Conservation (phyloP, 2,113 vertebrate species). For the Monarcha castaneiventris region DNA sequence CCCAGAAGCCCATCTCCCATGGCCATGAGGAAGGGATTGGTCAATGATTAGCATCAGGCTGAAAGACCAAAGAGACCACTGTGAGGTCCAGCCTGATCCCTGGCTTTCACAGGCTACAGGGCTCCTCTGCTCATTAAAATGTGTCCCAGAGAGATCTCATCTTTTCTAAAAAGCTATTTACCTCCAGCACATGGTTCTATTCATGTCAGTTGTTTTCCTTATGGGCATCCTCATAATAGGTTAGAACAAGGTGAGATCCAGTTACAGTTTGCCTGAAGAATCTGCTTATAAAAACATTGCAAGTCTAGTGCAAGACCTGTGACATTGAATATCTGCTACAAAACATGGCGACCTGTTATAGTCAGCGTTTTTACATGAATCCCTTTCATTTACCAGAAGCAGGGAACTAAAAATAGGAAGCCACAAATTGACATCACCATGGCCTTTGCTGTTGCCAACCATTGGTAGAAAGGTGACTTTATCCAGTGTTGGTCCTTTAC, state of each 20-base stretch:
- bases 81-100: accelerated
- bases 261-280: background rate
- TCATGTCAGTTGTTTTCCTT: background rate
- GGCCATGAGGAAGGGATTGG: background rate
- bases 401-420: background rate
- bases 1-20: background rate
- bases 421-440: background rate
- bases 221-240: background rate
- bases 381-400: background rate
- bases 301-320: background rate
- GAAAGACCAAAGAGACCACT: background rate
- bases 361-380: background rate
- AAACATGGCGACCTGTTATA: background rate
- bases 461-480: background rate
- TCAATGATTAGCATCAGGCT: background rate
- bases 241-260: background rate
- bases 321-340: background rate
- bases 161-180: background rate
- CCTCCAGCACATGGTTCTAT: background rate
- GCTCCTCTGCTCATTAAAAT: background rate
- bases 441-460: background rate
- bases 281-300: background rate
- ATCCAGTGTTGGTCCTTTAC: background rate
- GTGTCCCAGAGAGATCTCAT: background rate
- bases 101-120: background rate